Percentiles rank a stretch among this genome's conserved stretches.
phyloP scores from a whole-genome alignment of 2,797 vertebrate genomes.

The Epinephelus awoara region DNA sequence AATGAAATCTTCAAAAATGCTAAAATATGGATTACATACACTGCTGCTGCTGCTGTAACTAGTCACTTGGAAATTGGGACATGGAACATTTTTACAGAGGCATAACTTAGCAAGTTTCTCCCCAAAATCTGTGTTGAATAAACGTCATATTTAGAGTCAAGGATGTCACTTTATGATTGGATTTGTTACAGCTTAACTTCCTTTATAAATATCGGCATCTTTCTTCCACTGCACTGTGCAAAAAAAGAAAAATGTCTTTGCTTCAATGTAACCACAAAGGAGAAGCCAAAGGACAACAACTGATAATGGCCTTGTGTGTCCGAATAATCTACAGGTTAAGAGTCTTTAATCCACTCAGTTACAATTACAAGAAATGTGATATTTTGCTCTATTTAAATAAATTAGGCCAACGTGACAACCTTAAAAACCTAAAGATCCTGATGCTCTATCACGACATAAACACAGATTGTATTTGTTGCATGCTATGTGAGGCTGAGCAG shows the following conservation, averaged over 20 bases:
- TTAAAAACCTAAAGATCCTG: constrained; percentile 19
- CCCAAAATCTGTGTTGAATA: constrained; percentile 13
- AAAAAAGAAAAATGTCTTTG: neutral
- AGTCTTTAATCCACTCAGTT: neutral
- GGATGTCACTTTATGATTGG: neutral
- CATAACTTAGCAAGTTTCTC: constrained; percentile 1
- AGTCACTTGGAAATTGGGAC: constrained; percentile 25
- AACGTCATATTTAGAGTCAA: constrained; percentile 11
- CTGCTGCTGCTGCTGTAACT: constrained; percentile 1
- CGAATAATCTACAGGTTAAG: neutral
- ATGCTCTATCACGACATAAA: constrained; percentile 7
- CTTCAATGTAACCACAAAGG: neutral
- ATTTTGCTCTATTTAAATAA: constrained; percentile 23
- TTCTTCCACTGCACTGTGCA: neutral
- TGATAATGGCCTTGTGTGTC: constrained; percentile 2
- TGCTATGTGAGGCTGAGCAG: constrained; percentile 38
- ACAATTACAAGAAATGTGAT: neutral
- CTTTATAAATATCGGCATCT: neutral
- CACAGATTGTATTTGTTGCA: constrained; percentile 15
- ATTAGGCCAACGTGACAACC: neutral
- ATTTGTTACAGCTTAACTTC: neutral
- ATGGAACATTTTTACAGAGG: constrained; percentile 23
- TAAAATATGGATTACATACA: constrained; percentile 22
- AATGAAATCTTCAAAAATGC: constrained; percentile 14
- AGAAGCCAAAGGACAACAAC: neutral